phyloP scores from a whole-genome alignment of 2,113 vertebrate genomes.

The Condylura cristata region DNA sequence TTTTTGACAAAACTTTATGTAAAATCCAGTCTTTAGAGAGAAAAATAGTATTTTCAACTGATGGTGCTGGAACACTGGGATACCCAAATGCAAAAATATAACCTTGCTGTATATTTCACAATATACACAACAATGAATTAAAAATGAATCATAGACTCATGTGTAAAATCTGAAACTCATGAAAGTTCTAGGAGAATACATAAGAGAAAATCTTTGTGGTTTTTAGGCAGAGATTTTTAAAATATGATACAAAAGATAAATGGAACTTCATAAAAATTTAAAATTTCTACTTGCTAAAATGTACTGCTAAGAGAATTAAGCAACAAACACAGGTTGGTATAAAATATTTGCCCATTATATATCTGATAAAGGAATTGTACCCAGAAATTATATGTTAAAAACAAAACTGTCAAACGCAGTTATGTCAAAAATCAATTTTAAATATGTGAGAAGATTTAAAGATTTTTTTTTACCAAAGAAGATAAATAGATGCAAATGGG shows the following conservation, averaged over 20 bases:
- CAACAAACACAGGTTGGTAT: not conserved
- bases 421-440: not conserved
- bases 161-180: not conserved
- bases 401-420: not conserved
- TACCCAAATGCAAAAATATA: not conserved
- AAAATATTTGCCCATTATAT: not conserved
- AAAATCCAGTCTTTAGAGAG: not conserved
- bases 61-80: not conserved
- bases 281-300: not conserved
- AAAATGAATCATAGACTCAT: not conserved
- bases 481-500: not conserved
- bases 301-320: not conserved
- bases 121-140: not conserved
- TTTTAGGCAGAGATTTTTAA: slow-evolving; percentile 9
- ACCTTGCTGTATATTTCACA: not conserved
- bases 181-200: not conserved
- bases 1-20: not conserved
- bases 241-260: not conserved
- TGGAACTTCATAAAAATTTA: not conserved
- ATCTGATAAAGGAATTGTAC: slow-evolving; percentile 13
- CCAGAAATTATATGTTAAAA: not conserved
- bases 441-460: not conserved
- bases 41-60: not conserved
- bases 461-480: not conserved
- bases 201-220: not conserved